These are phyloP conservation scores for Phocoena phocoena DNA, from an alignment of 2,113 vertebrate genomes.

Conservation along the genomic window DNA sequence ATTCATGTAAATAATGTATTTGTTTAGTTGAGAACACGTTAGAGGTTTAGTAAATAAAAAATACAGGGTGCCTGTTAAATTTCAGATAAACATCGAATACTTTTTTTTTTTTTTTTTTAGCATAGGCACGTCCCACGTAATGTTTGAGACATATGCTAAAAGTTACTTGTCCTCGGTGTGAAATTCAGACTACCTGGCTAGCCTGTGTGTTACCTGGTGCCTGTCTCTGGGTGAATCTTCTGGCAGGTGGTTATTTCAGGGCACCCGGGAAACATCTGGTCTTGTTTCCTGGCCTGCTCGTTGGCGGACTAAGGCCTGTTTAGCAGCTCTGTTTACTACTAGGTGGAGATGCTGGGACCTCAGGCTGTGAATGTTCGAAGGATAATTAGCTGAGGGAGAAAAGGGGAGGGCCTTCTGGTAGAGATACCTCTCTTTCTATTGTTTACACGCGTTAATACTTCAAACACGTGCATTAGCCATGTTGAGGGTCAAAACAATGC, in stretches of 20 bases:
- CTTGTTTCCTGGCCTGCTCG: not conserved
- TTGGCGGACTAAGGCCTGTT: not conserved
- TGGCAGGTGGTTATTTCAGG: not conserved
- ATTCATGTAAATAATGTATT: not conserved
- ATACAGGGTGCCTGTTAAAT: not conserved
- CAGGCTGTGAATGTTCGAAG: rapidly evolving
- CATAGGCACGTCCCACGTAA: rapidly evolving
- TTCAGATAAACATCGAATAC: not conserved
- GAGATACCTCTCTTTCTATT: rapidly evolving
- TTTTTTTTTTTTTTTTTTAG: not conserved
- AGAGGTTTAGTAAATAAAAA: not conserved
- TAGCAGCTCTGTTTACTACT: too few species aligned
- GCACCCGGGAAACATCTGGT: not conserved
- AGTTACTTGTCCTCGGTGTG: not conserved
- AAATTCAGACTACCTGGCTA: rapidly evolving
- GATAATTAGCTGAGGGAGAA: not conserved
- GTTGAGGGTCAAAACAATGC: rapidly evolving
- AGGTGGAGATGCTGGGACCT: rapidly evolving
- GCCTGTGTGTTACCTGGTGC: not conserved
- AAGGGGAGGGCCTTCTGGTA: too few species aligned
- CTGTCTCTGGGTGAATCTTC: not conserved
- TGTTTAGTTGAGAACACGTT: not conserved
- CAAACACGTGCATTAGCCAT: rapidly evolving
- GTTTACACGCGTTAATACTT: not conserved
- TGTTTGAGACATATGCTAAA: not conserved